Evolutionary conservation across 2,888 invertebrate species (phyloP).

Genomic region (Thecocarcelia acutangulata): DNA sequence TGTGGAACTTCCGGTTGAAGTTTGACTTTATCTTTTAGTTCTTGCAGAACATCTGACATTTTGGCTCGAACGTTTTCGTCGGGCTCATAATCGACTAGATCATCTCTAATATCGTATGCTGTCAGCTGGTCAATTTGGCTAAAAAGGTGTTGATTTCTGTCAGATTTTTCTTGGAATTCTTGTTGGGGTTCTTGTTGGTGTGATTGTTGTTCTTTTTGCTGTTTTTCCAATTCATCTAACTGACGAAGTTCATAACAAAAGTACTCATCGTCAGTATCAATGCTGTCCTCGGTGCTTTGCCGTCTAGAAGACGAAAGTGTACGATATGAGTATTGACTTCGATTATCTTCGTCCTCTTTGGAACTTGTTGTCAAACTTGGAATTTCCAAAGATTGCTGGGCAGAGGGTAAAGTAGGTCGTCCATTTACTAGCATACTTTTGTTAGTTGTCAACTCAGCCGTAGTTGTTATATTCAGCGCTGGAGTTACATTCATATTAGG

Average conservation of each 20-base stretch:
- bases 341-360: constrained; percentile 91
- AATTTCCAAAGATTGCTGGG: constrained; percentile 86
- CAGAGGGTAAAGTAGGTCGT: constrained; percentile 72
- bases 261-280: constrained; percentile 96
- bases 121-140: constrained; percentile 83
- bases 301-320: constrained; percentile 93
- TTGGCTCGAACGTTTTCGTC: constrained; percentile 88
- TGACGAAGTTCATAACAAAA: constrained; percentile 94
- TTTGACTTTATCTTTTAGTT: constrained; percentile 87
- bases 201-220: constrained; percentile 51
- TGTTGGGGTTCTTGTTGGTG: constrained; percentile 1
- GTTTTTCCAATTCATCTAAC: constrained; percentile 92
- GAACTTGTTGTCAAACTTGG: constrained; percentile 80
- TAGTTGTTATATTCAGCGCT: background rate
- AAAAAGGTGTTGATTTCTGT: constrained; percentile 73
- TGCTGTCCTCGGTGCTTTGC: constrained; percentile 95
- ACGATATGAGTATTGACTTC: constrained; percentile 93
- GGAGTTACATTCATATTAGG: constrained; percentile 4
- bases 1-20: constrained; percentile 65
- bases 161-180: constrained; percentile 33
- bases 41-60: constrained; percentile 90
- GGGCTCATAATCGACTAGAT: constrained; percentile 82
- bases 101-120: constrained; percentile 83
- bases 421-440: background rate
- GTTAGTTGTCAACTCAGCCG: background rate